Evolutionary conservation across 2,113 vertebrate species (phyloP).

Genomic region (Sinosuthora webbiana): DNA sequence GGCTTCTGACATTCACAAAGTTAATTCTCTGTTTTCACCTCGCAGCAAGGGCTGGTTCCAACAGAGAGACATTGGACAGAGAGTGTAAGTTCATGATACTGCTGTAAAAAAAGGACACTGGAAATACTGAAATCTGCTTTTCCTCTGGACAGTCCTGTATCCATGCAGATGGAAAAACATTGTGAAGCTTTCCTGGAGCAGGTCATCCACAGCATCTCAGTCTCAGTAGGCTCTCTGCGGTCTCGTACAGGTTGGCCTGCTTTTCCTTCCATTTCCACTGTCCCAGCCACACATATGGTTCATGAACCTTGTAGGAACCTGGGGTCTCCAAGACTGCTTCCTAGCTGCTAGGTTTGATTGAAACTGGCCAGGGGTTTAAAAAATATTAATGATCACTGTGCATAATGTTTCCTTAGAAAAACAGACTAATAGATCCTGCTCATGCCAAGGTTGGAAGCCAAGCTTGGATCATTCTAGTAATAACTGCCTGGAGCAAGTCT

Average conservation of each 20-base stretch:
- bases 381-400: not conserved
- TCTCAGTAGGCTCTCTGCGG: not conserved
- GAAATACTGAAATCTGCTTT: not conserved
- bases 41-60: not conserved
- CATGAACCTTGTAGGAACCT: not conserved
- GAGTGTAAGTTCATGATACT: not conserved
- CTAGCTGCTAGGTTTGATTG: not conserved
- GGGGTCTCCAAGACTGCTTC: not conserved
- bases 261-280: not conserved
- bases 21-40: not conserved
- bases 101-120: not conserved
- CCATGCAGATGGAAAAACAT: not conserved
- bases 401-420: not conserved
- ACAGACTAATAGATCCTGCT: not conserved
- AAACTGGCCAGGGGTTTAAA: not conserved
- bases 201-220: not conserved
- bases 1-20: not conserved
- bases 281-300: not conserved
- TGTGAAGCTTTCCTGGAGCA: accelerated
- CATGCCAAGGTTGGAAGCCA: not conserved
- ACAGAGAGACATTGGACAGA: not conserved
- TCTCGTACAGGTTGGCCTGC: not conserved
- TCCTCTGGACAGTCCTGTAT: not conserved
- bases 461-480: not conserved
- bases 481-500: not conserved